Conservation (phyloP, 30 jellyfish, hydroid and myxozoan species). For the Haliclystus octoradiatus region DNA sequence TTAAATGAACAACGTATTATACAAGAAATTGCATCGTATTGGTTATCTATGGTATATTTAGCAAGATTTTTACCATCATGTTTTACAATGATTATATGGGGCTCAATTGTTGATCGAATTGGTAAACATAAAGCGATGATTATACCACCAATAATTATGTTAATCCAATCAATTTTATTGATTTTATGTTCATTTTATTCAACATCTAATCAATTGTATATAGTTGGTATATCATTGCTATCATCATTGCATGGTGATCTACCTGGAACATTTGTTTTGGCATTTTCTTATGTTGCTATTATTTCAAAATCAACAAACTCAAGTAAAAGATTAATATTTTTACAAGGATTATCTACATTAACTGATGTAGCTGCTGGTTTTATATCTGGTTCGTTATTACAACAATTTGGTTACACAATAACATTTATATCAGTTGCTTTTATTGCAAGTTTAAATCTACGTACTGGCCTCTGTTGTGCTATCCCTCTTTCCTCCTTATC, state of each 20-base stretch:
- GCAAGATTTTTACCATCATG: conserved; percentile 48
- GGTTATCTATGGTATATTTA: conserved; percentile 58
- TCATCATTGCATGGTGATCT: conserved; percentile 41
- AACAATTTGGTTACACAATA: conserved; percentile 46
- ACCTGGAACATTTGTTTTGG: conserved; percentile 72
- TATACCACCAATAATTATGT: conserved; percentile 58
- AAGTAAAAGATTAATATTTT: conserved; percentile 68
- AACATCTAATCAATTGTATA: no score
- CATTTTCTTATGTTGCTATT: conserved; percentile 81
- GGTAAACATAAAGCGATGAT: conserved; percentile 62
- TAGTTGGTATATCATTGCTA: neutral
- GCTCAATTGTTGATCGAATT: conserved; percentile 71
- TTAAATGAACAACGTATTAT: no score
- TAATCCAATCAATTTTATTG: conserved; percentile 37
- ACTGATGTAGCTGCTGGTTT: conserved; percentile 83
- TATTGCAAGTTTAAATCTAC: no score
- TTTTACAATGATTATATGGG: conserved; percentile 81
- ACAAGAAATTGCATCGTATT: conserved; percentile 30
- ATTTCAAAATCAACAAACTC: conserved; percentile 60
- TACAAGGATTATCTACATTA: conserved; percentile 55
- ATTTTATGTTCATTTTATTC: conserved; percentile 31
- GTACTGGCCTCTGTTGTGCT: no score
- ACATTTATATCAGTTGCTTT: conserved; percentile 45
- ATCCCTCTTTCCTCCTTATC: no score
- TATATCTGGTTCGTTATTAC: conserved; percentile 51